phyloP scores from a whole-genome alignment of 2,113 vertebrate species.

The Nerophis ophidion region DNA sequence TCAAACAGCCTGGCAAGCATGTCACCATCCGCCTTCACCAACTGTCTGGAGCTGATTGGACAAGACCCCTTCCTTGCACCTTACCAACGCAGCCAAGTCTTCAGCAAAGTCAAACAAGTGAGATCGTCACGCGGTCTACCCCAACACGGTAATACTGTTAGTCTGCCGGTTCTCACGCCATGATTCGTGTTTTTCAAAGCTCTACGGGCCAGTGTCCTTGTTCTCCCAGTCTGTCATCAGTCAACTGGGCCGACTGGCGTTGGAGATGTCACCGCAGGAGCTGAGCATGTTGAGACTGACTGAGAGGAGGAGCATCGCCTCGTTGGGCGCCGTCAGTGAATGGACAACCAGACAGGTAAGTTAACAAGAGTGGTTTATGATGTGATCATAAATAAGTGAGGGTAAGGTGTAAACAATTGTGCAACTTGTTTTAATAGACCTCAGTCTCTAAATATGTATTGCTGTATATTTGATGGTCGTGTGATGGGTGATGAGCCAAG shows the following conservation, averaged over 20 bases:
- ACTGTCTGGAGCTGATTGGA: conserved; percentile 75
- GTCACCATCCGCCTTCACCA: conserved; percentile 59
- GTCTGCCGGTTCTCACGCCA: conserved; percentile 18
- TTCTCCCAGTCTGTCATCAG: conserved; percentile 62
- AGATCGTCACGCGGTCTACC: conserved; percentile 6
- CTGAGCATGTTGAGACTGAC: conserved; percentile 55
- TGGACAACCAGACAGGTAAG: conserved; percentile 70
- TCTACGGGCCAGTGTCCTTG: conserved; percentile 57
- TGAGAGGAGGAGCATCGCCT: conserved; percentile 55
- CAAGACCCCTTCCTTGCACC: conserved; percentile 56
- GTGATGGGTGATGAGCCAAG: too few species aligned
- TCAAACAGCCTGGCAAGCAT: conserved; percentile 63
- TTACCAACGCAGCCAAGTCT: conserved; percentile 57
- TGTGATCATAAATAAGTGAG: too few species aligned
- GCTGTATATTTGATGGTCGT: too few species aligned
- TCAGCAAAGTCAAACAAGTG: conserved; percentile 69
- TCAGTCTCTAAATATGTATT: too few species aligned
- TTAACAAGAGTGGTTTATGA: not conserved
- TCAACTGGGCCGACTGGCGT: conserved; percentile 65
- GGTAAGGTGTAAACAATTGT: too few species aligned
- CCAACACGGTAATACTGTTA: conserved; percentile 6
- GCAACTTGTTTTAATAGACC: too few species aligned
- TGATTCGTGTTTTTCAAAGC: conserved; percentile 44
- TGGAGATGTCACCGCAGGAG: conserved; percentile 59
- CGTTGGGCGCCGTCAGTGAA: conserved; percentile 56